Evolutionary conservation across 2,797 vertebrate genomes (phyloP), one percentile per base, ranked within the genome.

Genomic region (Esox masquinongy): DNA sequence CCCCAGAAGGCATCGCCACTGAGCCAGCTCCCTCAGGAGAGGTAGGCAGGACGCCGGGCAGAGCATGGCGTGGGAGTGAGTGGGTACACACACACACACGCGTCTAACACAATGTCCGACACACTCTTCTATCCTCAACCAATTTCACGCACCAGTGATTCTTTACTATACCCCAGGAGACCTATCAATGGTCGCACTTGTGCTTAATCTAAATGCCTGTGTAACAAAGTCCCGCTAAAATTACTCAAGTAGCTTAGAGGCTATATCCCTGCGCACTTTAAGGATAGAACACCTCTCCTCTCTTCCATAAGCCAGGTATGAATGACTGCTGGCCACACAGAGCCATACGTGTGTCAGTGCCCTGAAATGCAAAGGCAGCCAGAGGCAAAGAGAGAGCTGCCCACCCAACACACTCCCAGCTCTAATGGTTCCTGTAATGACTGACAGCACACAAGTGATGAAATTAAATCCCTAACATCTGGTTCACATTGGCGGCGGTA

Each of bases 21-120:
- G 92, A 77, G 92, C 90, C 77, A 94, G 80, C 84, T 93, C 93
- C 87, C 90, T 88, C 83, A 94, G 89, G 86, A 94, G 92, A 12
- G 93, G 92, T 77, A 94, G 87, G 83, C 93, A 94, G 80, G 92
- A 92, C 39, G 90, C 88, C 1, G 92, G 90, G 75, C 93, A 94
- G 86, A 94, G 77, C 93, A 94, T 92, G 34, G 14, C 43, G 4
- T 15, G 2, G 17, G 11, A 11, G 49, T n/a, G 5, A 16, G 24
- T 17, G 70, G 22, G 59, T 16, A 39, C 39, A 66, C 70, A 24
- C n/a, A 39, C 39, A 66, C 70, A 24, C 63, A 71, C 72, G 56
- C 72, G 36, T 70, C 53, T 63, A 50, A 72, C 75, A 70, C 56
- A 70, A 47, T 24, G 72, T 71, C 74, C 75, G 49, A 72, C 51